Conservation (phyloP, 1,140 invertebrate genomes). For the Limonius californicus region DNA sequence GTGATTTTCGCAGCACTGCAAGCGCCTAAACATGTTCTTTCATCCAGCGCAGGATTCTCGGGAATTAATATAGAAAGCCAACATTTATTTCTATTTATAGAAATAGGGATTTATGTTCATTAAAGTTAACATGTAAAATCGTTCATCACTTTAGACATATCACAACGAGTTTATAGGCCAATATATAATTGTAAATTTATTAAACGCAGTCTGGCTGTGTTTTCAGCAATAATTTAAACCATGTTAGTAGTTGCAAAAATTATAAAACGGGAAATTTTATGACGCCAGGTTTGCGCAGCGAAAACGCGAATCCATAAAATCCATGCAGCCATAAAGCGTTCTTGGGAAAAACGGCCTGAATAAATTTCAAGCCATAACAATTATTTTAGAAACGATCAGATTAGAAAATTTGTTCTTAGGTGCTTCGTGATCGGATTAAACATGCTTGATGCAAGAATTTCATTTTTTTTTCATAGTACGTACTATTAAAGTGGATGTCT, state of each 20-base stretch:
- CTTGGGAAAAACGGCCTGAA: no score
- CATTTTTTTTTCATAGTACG: no score
- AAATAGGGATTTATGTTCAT: conserved; percentile 24
- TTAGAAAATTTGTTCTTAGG: no score
- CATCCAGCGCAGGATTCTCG: neutral
- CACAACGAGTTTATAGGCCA: conserved; percentile 24
- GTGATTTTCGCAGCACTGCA: no score
- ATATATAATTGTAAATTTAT: conserved; percentile 28
- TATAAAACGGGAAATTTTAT: conserved; percentile 1
- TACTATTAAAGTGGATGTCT: no score
- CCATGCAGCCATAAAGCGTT: neutral
- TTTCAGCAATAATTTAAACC: conserved; percentile 1
- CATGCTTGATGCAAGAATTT: no score
- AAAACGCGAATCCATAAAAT: neutral
- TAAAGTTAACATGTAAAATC: conserved; percentile 24
- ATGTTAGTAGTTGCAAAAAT: neutral
- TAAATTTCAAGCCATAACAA: no score
- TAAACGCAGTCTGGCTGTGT: conserved; percentile 13
- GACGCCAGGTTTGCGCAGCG: neutral
- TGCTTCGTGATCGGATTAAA: no score
- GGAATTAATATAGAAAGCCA: neutral
- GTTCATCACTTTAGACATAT: conserved; percentile 23
- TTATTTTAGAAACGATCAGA: no score
- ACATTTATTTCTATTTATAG: neutral
- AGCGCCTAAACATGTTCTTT: no score